Base-by-base conservation (phyloP, 2,888 invertebrate species). In the Papilio demoleus region DNA sequence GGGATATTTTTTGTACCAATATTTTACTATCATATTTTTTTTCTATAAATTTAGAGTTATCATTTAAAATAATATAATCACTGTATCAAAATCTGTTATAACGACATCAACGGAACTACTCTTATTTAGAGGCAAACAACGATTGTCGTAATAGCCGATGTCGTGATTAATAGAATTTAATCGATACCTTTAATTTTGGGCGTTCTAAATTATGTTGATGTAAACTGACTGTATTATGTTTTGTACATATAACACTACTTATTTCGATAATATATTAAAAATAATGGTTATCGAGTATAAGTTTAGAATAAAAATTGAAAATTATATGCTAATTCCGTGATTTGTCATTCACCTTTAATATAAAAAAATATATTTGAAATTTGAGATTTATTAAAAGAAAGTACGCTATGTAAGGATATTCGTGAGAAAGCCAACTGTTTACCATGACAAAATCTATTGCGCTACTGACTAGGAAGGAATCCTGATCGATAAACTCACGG, bases 371-470 rank as follows among this genome's bases (percentile, higher is more conserved):
- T 40, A 60, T 60, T 27, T 38, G 45, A 17, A 47, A 62, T 47
- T 14, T 47, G 12, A 42, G 45, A 5, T 63, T 27, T 27, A 40
- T n/a, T 19, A 6, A 69, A 36, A 63, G 19, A 56, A 31, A 53
- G 36, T 60, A 59, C 40, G 34, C 34, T 42, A 42, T 9, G 8
- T 50, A 65, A 59, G 47, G 63, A 71, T 67, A 80, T 80, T 86
- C 89, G 89, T 90, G 90, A 86, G 90, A 91, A 91, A 80, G 71
- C 70, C 73, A 70, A 68, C 73, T 71, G 61, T 73, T 82, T 83
- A 77, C 71, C 77, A 79, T 80, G 75, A 84, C 81, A 84, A 83
- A 82, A 81, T 70, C 75, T 65, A 63, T 66, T 61, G 65, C 70
- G 67, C 77, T 74, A 68, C 74, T 72, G 75, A 83, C 79, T 75